Evolutionary conservation across 2,113 vertebrate genomes (phyloP), one percentile per base, ranked within the genome.

Genomic region (Myrmophylax atrothorax): DNA sequence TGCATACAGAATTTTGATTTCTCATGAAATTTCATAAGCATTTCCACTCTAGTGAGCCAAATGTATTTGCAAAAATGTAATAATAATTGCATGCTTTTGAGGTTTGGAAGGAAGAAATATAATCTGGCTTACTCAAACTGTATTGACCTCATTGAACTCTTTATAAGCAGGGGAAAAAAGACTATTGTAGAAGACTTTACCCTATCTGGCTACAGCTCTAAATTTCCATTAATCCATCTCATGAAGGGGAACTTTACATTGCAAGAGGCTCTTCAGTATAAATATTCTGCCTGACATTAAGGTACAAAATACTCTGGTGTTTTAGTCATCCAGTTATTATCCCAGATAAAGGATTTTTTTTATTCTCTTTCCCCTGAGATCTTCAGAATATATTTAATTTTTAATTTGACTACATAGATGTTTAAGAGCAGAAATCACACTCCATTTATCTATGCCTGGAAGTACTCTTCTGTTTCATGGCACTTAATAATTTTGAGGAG

Each of bases 341-440:
- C 31, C 58, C 44, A 83, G 58, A 58, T 49, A 82, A 76, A 72
- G 28, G 24, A 19, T 11, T 25, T 75, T 74, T 75, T 72, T 68
- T 10, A 22, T 79, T 89, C 35, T 69, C 20, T 42, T 83, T 73
- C 47, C 52, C 14, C 23, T 40, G 44, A 73, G 52, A 63, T 44
- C 67, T 89, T 80, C 62, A 91, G 78, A 79, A 85, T 64, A 23
- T 49, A 91, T 31, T 93, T 37, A 47, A n/a, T 69, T 95, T 94
- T 84, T 46, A 69, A 74, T 80, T 87, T 85, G 26, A 60, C n/a
- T 91, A 17, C 22, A 44, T 44, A 87, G 77, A 26, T 84, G 78
- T 19, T 74, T 89, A 55, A 53, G 33, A 79, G 49, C 62, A 89
- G 58, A 78, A 93, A 82, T 78, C 58, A 31, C 11, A 56, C 16